A percentile compares a stretch with the other conserved stretches of the same genome.
phyloP scores from a whole-genome alignment of 2,888 invertebrate species.

The Apotomis capreana region DNA sequence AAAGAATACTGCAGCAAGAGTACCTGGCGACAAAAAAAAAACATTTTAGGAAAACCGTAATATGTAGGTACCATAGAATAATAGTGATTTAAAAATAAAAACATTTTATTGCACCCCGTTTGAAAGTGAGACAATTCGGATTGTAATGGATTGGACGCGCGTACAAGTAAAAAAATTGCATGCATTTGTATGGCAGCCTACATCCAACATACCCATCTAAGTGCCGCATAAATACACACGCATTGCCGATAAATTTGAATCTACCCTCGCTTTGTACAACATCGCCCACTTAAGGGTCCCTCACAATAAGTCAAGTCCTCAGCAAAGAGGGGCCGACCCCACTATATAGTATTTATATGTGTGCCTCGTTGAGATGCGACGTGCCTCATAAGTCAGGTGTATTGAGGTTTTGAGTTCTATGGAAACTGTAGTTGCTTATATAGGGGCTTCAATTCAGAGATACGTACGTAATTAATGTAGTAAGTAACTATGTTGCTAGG shows the following conservation, averaged over 20 bases:
- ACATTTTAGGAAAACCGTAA: too few species aligned
- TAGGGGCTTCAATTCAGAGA: too few species aligned
- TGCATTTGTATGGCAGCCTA: constrained; percentile 27
- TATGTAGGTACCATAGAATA: too few species aligned
- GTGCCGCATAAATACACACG: constrained; percentile 65
- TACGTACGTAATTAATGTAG: too few species aligned
- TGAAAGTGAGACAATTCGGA: too few species aligned
- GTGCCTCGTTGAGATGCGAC: constrained; percentile 16
- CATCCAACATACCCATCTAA: constrained; percentile 52
- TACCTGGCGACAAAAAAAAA: too few species aligned
- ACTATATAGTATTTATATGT: constrained; percentile 16
- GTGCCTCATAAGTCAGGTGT: constrained; percentile 33
- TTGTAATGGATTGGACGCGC: too few species aligned
- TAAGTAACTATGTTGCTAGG: too few species aligned
- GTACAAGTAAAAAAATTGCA: neutral
- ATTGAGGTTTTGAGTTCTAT: neutral
- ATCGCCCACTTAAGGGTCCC: constrained; percentile 55
- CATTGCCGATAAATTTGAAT: constrained; percentile 68
- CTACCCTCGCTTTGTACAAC: constrained; percentile 64
- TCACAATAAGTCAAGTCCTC: constrained; percentile 70
- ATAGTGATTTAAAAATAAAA: too few species aligned
- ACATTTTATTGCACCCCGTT: too few species aligned
- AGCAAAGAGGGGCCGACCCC: constrained; percentile 56
- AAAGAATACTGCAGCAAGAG: too few species aligned
- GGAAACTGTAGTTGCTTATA: neutral